Conservation (phyloP, 2,888 invertebrate genomes). For the Andrena bucephala region DNA sequence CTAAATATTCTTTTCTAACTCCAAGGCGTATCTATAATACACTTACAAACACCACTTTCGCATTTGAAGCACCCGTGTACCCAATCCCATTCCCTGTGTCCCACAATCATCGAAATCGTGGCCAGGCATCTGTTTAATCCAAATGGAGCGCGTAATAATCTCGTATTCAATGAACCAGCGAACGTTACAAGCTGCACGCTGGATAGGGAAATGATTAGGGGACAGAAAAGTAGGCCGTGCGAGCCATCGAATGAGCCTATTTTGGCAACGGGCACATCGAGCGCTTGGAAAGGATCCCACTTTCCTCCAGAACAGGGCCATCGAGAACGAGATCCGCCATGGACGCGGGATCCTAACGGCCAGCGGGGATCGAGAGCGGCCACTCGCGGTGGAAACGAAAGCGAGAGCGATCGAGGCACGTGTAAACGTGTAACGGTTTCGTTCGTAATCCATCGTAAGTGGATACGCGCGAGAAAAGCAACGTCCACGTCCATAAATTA, state of each 20-base stretch:
- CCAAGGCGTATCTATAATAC: too few relatives aligned
- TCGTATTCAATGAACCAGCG: constrained; percentile 30
- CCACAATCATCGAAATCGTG: not conserved
- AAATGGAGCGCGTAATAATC: constrained; percentile 4
- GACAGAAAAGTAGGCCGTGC: constrained; percentile 37
- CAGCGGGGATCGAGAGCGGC: constrained; percentile 24
- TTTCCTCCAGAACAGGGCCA: constrained; percentile 8
- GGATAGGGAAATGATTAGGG: constrained; percentile 33
- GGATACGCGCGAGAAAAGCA: constrained; percentile 60
- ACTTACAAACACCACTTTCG: too few relatives aligned
- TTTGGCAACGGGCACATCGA: constrained; percentile 30
- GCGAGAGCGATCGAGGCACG: constrained; percentile 23
- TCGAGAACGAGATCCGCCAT: not conserved
- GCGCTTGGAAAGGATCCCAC: constrained; percentile 39
- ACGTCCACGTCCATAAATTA: constrained; percentile 47
- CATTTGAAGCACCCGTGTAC: not conserved
- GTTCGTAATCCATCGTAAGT: constrained; percentile 53
- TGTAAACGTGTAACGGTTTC: constrained; percentile 45
- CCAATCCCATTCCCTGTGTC: not conserved
- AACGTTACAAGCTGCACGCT: not conserved
- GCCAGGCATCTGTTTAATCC: not conserved
- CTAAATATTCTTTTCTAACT: too few relatives aligned
- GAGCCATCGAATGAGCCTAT: constrained; percentile 11
- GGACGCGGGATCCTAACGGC: constrained; percentile 9
- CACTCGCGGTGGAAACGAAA: constrained; percentile 38